Evolutionary conservation across 2,797 vertebrate genomes (phyloP).

Genomic region (Rhynchonycteris naso): DNA sequence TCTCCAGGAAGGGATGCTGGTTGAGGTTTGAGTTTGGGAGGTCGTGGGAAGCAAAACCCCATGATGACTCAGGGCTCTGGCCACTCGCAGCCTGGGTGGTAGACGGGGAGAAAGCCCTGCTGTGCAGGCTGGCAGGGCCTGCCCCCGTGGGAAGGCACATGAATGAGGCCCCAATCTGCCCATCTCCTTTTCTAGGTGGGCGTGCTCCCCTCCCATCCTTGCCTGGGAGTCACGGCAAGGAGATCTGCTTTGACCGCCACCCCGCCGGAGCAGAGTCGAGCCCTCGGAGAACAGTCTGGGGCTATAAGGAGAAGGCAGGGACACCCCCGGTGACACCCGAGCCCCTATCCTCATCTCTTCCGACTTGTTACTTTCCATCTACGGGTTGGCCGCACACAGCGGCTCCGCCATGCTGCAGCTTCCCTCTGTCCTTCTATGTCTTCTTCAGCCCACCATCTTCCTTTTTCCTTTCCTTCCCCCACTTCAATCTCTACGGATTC

Average conservation of each 20-base stretch:
- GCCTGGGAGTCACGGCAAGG: background rate
- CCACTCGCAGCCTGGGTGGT: background rate
- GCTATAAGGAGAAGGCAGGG: background rate
- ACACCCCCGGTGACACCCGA: too few relatives aligned
- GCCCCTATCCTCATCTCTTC: background rate
- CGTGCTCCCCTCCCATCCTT: background rate
- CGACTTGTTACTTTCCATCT: background rate
- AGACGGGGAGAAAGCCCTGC: background rate
- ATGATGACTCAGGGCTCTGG: too few relatives aligned
- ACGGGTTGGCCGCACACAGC: background rate
- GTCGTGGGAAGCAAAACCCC: background rate
- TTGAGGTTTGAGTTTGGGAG: background rate
- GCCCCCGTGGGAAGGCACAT: too few relatives aligned
- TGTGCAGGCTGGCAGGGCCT: background rate
- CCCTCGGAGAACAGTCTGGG: background rate
- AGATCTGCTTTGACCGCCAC: background rate
- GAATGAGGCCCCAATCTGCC: accelerated
- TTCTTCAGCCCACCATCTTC: background rate
- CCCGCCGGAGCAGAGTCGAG: accelerated
- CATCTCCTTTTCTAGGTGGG: background rate
- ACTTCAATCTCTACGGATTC: background rate
- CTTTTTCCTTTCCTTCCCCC: too few relatives aligned
- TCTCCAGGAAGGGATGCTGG: background rate
- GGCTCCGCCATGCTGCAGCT: background rate
- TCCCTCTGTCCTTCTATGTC: background rate